Base-by-base conservation (phyloP, 2,888 invertebrate species). In the Trachelus stipa region DNA sequence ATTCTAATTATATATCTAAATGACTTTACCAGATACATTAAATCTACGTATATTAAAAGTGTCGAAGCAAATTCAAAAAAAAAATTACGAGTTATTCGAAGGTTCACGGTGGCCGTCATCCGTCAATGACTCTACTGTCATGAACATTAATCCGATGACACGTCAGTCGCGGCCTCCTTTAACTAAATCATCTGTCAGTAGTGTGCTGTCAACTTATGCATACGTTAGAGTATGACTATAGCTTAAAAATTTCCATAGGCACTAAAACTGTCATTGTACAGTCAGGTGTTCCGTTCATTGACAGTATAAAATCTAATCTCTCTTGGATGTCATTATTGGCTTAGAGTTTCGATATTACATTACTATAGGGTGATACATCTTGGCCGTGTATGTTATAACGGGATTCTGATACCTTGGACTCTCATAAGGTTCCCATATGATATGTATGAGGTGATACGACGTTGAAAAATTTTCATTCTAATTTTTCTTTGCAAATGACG, bases 81-180 rank as follows among this genome's bases (percentile, higher is more conserved):
- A 40, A 15, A 40, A 15, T 15, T 4, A 15, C 4, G 12, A 12
- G 1, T 40, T 40, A 40, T 40, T 40, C 15, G 40, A 40, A 15
- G 40, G 40, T 40, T 56, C 23, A 56, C 6, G 71, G 33, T 33
- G 71, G 71, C 71, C 71, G 71, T 71, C 71, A 33, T 71, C 0
- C 71, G 71, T 71, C 71, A 33, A 33, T 71, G 71, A 71, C 15
- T 71, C 15, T 15, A 31, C 33, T 71, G 71, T 33, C 33, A 31
- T 30, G 71, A 71, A 33, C 71, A 33, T 71, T 71, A 71, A 71
- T 71, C 71, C 33, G 71, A 71, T n/a, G 71, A 33, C 71, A 33
- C 71, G 71, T 71, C 30, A 31, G 31, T 56, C 40, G 40, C 40
- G 40, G 40, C 40, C 23, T 56, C 40, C 40, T 56, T 56, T 56